A percentile compares a stretch with the other conserved stretches of the same genome.
These are phyloP conservation scores for Cladopsammia gracilis DNA, from an alignment of 64 coral and sea anemone genomes.

Conservation along the genomic window DNA sequence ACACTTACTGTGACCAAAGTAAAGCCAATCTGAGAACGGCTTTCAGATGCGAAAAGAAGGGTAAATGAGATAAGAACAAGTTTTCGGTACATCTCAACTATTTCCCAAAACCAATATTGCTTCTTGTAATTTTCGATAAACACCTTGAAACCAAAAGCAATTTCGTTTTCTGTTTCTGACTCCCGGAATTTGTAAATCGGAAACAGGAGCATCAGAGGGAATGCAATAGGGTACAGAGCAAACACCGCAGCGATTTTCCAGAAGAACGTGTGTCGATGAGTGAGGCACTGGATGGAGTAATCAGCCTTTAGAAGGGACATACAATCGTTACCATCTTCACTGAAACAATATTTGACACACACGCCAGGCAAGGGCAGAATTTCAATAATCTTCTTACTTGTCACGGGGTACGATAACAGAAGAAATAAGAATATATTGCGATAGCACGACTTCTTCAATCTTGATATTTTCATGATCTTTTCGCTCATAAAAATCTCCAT, in stretches of 20 bases:
- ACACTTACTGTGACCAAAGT: conserved; percentile 65
- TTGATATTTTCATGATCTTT: conserved; percentile 37
- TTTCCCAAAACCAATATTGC: background rate
- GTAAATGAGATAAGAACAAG: background rate
- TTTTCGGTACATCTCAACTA: background rate
- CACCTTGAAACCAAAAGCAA: background rate
- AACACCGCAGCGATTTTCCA: conserved; percentile 57
- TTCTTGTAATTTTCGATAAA: background rate
- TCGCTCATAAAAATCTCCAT: background rate
- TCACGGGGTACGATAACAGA: conserved; percentile 35
- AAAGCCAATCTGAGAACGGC: conserved; percentile 8
- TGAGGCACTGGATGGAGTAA: conserved; percentile 14
- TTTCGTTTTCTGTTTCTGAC: background rate
- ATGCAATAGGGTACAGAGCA: conserved; percentile 72
- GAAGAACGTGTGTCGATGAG: conserved; percentile 3
- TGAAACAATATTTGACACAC: background rate
- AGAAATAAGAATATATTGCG: conserved; percentile 56
- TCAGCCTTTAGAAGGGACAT: conserved; percentile 5
- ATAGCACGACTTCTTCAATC: conserved; percentile 33
- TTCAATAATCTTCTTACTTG: conserved; percentile 44
- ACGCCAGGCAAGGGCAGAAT: conserved; percentile 26
- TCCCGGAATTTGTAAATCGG: conserved; percentile 57
- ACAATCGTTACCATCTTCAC: conserved; percentile 2
- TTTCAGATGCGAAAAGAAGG: background rate
- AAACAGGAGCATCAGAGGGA: conserved; percentile 67